Evolutionary conservation across 2,888 invertebrate species (phyloP).

Genomic region (Rotaria sp.): DNA sequence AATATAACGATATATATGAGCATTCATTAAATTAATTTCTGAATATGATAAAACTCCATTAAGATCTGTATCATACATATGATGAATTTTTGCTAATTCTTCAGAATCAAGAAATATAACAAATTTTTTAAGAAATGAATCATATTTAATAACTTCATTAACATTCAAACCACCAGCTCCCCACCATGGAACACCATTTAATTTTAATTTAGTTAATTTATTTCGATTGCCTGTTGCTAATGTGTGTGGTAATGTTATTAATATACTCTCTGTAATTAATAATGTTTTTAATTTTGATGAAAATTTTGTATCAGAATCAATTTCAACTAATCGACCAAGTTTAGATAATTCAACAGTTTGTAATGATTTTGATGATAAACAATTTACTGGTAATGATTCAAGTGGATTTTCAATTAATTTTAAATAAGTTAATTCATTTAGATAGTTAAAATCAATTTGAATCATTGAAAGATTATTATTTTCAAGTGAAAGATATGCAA

Average conservation of each 20-base stretch:
- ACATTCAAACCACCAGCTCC: neutral
- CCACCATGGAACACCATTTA: neutral
- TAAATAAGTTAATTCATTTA: neutral
- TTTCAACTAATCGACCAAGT: neutral
- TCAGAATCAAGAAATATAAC: neutral
- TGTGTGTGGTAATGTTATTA: neutral
- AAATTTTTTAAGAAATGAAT: neutral
- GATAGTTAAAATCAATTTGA: neutral
- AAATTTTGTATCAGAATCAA: neutral
- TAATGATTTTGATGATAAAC: neutral
- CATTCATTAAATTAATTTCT: slow-evolving; percentile 19
- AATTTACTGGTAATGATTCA: slow-evolving; percentile 12
- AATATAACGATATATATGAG: neutral
- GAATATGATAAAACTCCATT: neutral
- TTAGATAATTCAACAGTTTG: neutral
- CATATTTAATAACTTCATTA: slow-evolving; percentile 15
- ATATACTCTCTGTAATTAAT: neutral
- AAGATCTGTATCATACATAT: neutral
- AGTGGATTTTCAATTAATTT: slow-evolving; percentile 31
- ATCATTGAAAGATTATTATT: slow-evolving; percentile 27
- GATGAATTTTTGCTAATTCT: neutral
- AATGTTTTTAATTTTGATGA: slow-evolving; percentile 1
- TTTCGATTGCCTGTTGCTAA: neutral
- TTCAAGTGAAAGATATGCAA: slow-evolving; percentile 14
- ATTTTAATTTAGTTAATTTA: neutral